These are phyloP conservation scores for Thoracochromis brauschi DNA, from an alignment of 2,113 vertebrate genomes.

Conservation along the genomic window DNA sequence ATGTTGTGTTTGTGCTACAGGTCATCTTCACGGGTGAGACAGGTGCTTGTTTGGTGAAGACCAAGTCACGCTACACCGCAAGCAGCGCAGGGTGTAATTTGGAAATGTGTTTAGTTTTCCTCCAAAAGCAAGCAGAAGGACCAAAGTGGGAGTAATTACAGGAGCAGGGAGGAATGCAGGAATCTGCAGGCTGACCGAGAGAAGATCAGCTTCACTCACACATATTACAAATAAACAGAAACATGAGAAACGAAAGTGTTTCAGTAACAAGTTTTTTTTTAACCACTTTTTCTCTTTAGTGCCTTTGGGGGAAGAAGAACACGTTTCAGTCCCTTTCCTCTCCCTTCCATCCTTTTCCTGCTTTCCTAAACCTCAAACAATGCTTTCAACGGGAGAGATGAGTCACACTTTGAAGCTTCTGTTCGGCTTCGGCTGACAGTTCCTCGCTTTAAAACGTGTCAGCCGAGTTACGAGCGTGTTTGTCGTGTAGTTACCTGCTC, in stretches of 20 bases:
- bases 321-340: neutral
- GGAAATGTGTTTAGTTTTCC: conserved; percentile 8
- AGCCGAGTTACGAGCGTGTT: neutral
- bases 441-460: neutral
- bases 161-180: neutral
- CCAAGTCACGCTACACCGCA: neutral
- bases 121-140: neutral
- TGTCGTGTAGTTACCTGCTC: neutral
- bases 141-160: neutral
- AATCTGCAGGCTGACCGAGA: neutral
- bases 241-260: neutral
- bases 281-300: neutral
- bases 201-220: neutral
- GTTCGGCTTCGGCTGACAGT: neutral
- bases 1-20: neutral
- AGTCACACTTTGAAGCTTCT: conserved; percentile 10
- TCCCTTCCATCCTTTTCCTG: conserved; percentile 16
- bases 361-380: neutral
- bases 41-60: neutral
- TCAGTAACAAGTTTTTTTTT: neutral
- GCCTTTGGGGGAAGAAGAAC: neutral
- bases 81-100: neutral
- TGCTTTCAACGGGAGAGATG: neutral
- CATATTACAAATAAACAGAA: neutral
- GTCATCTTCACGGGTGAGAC: neutral